Conservation (phyloP, 2,888 invertebrate species). For the Chelonus formosanus region DNA sequence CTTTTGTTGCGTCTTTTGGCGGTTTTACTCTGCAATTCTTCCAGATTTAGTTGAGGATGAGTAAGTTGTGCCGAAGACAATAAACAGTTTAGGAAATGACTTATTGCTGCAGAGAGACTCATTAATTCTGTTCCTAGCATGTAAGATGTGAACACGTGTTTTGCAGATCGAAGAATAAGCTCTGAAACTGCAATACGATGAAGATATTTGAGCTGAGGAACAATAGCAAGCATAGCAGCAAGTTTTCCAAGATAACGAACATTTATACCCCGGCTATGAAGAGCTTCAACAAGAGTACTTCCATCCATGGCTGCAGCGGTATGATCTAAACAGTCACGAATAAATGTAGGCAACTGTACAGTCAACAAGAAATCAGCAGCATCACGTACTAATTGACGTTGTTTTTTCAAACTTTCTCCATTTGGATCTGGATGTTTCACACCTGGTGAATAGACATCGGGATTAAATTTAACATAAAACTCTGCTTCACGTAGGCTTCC, state of each 20-base stretch:
- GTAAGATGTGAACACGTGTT: conserved; percentile 92
- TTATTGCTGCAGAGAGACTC: conserved; percentile 88
- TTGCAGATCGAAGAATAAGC: conserved; percentile 86
- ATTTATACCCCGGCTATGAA: conserved; percentile 97
- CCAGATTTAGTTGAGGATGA: conserved; percentile 73
- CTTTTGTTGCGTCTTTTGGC: conserved; percentile 72
- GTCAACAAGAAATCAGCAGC: conserved; percentile 94
- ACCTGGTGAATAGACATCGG: conserved; percentile 96
- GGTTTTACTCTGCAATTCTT: conserved; percentile 74
- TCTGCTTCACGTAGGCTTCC: conserved; percentile 95
- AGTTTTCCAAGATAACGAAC: conserved; percentile 96
- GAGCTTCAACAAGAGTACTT: conserved; percentile 86
- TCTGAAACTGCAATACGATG: conserved; percentile 92
- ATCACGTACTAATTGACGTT: conserved; percentile 91
- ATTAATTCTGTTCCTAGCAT: conserved; percentile 92
- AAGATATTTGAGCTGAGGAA: conserved; percentile 84
- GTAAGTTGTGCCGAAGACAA: conserved; percentile 80
- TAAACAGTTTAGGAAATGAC: conserved; percentile 96
- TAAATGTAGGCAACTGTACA: conserved; percentile 93
- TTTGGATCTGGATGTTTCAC: conserved; percentile 84
- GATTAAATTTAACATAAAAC: conserved; percentile 97
- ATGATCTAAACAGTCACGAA: conserved; percentile 90
- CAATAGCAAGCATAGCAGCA: conserved; percentile 78
- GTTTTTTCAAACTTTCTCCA: conserved; percentile 77
- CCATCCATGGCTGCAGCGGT: conserved; percentile 96